A percentile compares a stretch with the other conserved stretches of the same genome.
These are phyloP conservation scores for Patella pellucida DNA, from an alignment of 2,888 invertebrate species.

Conservation along the genomic window DNA sequence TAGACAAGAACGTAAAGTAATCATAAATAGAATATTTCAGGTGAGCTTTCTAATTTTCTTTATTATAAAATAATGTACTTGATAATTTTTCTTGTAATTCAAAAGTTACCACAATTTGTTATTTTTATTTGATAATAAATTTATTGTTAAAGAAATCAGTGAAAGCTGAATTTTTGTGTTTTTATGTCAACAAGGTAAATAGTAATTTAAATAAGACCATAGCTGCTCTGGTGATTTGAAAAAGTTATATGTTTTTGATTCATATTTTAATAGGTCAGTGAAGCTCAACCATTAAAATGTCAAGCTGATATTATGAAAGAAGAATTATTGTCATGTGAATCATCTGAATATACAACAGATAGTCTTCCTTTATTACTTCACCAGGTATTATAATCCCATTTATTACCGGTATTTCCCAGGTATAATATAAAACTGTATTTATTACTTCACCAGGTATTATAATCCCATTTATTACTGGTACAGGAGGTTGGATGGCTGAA, in stretches of 20 bases:
- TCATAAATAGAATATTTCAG: constrained; percentile 62
- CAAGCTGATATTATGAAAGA: constrained; percentile 67
- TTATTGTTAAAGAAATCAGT: too few species aligned
- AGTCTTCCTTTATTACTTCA: constrained; percentile 67
- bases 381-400: constrained; percentile 49
- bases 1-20: constrained; percentile 57
- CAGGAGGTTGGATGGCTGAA: too few species aligned
- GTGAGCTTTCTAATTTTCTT: constrained; percentile 38
- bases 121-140: too few species aligned
- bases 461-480: too few species aligned
- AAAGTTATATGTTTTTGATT: not conserved
- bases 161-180: too few species aligned
- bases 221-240: not conserved
- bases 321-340: constrained; percentile 60
- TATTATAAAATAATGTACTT: too few species aligned
- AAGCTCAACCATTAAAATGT: constrained; percentile 61
- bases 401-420: too few species aligned
- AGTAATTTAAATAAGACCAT: not conserved
- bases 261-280: constrained; percentile 58
- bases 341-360: constrained; percentile 61
- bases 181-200: too few species aligned
- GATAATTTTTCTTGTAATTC: too few species aligned
- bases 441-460: constrained; percentile 64
- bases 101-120: too few species aligned
- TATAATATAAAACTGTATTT: constrained; percentile 37